These are phyloP conservation scores for Anas platyrhynchos DNA, from an alignment of 2,113 vertebrate genomes.

Conservation along the genomic window DNA sequence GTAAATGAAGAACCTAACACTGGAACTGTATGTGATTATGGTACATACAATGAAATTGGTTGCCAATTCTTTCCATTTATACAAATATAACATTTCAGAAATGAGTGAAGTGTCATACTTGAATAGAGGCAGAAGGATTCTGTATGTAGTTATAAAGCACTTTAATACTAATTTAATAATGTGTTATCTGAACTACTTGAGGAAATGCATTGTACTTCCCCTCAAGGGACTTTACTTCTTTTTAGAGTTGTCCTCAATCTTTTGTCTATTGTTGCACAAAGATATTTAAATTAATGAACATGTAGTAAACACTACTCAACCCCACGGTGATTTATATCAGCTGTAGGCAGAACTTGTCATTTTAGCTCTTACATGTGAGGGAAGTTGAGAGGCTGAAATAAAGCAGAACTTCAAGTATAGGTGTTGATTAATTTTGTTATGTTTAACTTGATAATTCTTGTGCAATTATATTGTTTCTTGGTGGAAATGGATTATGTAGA, in stretches of 20 bases:
- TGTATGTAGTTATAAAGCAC: constrained; percentile 35
- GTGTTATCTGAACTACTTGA: constrained; percentile 26
- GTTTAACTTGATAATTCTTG: background rate
- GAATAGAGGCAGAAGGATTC: background rate
- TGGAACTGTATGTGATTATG: background rate
- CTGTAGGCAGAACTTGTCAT: background rate
- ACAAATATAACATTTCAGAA: background rate
- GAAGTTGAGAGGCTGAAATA: background rate
- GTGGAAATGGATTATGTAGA: constrained; percentile 11
- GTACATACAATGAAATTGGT: background rate
- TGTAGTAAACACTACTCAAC: constrained; percentile 21
- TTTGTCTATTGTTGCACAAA: constrained; percentile 27
- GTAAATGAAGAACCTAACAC: background rate
- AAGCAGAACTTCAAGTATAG: background rate
- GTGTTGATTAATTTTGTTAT: background rate
- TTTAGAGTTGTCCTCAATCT: background rate
- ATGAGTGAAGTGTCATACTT: background rate
- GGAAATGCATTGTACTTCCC: constrained; percentile 36
- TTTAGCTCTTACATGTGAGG: background rate
- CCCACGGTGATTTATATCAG: background rate
- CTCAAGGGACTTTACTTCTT: constrained; percentile 10
- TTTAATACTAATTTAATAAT: constrained; percentile 56
- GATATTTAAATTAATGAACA: constrained; percentile 16
- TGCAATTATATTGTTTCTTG: constrained; percentile 33
- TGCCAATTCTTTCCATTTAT: background rate